A percentile compares a stretch with the other conserved stretches of the same genome.
These are phyloP conservation scores for Julus scanicus DNA, from an alignment of 2,888 invertebrate species.

Conservation along the genomic window DNA sequence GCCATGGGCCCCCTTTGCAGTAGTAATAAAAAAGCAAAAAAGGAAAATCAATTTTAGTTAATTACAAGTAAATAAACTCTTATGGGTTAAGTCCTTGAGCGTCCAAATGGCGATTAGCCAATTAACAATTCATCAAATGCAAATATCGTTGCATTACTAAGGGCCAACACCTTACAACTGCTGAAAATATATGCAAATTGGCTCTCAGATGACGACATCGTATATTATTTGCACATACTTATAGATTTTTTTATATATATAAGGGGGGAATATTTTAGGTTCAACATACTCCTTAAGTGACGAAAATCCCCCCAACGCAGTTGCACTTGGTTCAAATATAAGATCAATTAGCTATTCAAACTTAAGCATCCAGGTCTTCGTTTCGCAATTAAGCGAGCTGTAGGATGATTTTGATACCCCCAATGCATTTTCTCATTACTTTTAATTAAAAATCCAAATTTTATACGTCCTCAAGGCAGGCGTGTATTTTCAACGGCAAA, in stretches of 20 bases:
- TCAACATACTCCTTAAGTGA: not conserved
- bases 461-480: not conserved
- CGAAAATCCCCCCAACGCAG: not conserved
- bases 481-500: not conserved
- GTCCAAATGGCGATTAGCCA: not conserved
- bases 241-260: constrained; percentile 1
- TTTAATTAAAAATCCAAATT: constrained; percentile 16
- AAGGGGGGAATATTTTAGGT: not conserved
- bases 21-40: not conserved
- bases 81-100: not conserved
- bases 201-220: not conserved
- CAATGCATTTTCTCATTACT: not conserved
- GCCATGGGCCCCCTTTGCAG: too few species aligned
- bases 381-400: not conserved
- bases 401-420: not conserved
- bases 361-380: not conserved
- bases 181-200: not conserved
- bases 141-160: not conserved
- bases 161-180: not conserved
- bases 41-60: not conserved
- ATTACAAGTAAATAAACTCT: not conserved
- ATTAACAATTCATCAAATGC: not conserved
- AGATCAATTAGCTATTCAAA: constrained; percentile 18
- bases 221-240: constrained; percentile 11
- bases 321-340: not conserved